A percentile compares a stretch with the other conserved stretches of the same genome.
phyloP scores from a whole-genome alignment of 2,113 vertebrate genomes.

The Oncorhynchus keta region DNA sequence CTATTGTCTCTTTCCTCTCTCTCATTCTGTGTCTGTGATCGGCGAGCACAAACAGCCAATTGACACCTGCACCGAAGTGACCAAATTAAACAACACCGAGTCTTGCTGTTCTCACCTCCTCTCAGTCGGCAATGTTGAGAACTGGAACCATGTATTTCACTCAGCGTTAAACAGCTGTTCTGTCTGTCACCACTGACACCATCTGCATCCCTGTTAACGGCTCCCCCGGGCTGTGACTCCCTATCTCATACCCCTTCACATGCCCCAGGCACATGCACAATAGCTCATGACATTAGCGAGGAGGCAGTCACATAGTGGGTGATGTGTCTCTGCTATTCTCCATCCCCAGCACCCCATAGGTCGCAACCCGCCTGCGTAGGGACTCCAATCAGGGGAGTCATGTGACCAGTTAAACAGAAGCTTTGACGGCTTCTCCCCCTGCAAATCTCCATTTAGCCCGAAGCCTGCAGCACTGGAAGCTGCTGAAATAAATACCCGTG shows the following conservation, averaged over 20 bases:
- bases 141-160: slow-evolving; percentile 59
- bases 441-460: slow-evolving; percentile 60
- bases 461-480: slow-evolving; percentile 49
- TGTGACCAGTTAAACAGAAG: slow-evolving; percentile 67
- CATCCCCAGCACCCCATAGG: slow-evolving; percentile 41
- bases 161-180: slow-evolving; percentile 59
- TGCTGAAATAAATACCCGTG: slow-evolving; percentile 65
- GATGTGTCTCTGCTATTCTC: slow-evolving; percentile 31
- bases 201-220: slow-evolving; percentile 44
- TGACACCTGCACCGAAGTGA: slow-evolving; percentile 56
- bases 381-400: slow-evolving; percentile 15
- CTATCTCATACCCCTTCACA: slow-evolving; percentile 54
- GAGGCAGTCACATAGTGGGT: slow-evolving; percentile 51
- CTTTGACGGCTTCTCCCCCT: slow-evolving; percentile 56
- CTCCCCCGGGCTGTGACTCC: slow-evolving; percentile 51
- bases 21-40: slow-evolving; percentile 18
- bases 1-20: slow-evolving; percentile 11
- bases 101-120: too few species aligned
- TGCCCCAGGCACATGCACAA: slow-evolving; percentile 52
- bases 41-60: slow-evolving; percentile 37
- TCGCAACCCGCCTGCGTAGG: slow-evolving; percentile 34
- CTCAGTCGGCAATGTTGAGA: slow-evolving; percentile 56
- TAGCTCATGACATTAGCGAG: slow-evolving; percentile 59
- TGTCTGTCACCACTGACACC: slow-evolving; percentile 62
- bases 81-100: slow-evolving; percentile 47